Conservation (phyloP, 2,113 vertebrate species). For the Pygoscelis adeliae region DNA sequence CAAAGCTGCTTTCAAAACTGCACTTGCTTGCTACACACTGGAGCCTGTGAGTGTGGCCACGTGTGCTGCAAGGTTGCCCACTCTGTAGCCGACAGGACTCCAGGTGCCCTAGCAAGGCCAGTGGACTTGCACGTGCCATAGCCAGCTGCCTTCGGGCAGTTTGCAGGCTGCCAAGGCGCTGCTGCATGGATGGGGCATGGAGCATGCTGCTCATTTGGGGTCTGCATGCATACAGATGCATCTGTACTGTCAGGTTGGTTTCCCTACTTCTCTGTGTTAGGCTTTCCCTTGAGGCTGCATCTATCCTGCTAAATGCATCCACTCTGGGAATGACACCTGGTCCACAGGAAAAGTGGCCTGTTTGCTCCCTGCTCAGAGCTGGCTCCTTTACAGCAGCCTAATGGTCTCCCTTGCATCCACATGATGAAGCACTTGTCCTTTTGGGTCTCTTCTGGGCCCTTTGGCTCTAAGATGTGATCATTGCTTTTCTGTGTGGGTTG, state of each 20-base stretch:
- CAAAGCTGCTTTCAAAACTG: background rate
- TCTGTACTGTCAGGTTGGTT: background rate
- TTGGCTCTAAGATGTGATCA: background rate
- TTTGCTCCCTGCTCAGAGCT: background rate
- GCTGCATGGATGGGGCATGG: background rate
- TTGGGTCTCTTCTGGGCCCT: background rate
- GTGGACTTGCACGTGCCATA: background rate
- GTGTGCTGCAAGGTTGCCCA: background rate
- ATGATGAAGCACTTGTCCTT: background rate
- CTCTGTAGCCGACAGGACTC: background rate
- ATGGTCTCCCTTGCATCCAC: background rate
- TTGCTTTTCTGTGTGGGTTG: background rate
- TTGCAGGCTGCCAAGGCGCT: background rate
- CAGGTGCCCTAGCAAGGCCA: background rate
- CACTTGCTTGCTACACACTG: fast-evolving
- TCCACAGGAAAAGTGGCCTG: background rate
- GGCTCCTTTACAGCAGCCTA: background rate
- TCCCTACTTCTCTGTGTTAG: background rate
- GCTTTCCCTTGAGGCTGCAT: background rate
- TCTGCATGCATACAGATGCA: background rate
- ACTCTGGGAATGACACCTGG: background rate
- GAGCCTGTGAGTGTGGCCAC: fast-evolving
- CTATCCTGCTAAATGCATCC: background rate
- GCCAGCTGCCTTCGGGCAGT: background rate
- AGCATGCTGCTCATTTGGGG: background rate